Conservation (phyloP, 2,888 invertebrate species). For the Drosophila putrida region DNA sequence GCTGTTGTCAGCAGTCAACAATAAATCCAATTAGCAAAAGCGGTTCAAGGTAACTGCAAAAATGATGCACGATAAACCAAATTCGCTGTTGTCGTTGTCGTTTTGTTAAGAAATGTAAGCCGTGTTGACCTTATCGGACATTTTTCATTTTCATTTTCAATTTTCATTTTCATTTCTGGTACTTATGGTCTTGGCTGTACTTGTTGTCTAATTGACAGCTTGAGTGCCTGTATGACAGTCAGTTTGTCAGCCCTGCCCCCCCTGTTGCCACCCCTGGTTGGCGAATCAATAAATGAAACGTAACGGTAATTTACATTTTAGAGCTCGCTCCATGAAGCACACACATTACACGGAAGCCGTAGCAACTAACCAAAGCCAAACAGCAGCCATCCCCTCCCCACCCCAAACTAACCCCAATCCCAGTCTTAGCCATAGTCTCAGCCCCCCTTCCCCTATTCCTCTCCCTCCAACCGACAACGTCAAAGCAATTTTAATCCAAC, state of each 20-base stretch:
- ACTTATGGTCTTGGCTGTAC: conserved; percentile 21
- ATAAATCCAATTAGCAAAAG: conserved; percentile 74
- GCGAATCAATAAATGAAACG: conserved; percentile 61
- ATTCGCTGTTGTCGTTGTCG: conserved; percentile 34
- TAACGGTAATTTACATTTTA: conserved; percentile 63
- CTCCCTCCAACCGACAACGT: not conserved
- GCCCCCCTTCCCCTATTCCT: not conserved
- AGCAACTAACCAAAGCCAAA: conserved; percentile 33
- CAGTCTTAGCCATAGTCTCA: not conserved
- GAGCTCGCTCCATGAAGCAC: conserved; percentile 26
- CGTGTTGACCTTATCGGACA: conserved; percentile 61
- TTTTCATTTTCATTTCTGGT: conserved; percentile 17
- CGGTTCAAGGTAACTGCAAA: conserved; percentile 68
- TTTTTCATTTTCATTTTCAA: conserved; percentile 30
- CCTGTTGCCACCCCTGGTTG: not conserved
- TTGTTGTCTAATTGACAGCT: conserved; percentile 55
- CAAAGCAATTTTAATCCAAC: conserved; percentile 48
- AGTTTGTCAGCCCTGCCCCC: conserved; percentile 2
- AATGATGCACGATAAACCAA: conserved; percentile 68
- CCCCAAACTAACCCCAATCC: not conserved
- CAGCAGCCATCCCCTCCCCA: not conserved
- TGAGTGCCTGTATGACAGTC: conserved; percentile 39
- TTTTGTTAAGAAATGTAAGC: conserved; percentile 38
- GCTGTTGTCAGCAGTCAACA: conserved; percentile 74
- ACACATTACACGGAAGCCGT: conserved; percentile 49